Evolutionary conservation across 2,888 invertebrate species (phyloP), one percentile per base, ranked within the genome.

Genomic region (Anaspis maculata): DNA sequence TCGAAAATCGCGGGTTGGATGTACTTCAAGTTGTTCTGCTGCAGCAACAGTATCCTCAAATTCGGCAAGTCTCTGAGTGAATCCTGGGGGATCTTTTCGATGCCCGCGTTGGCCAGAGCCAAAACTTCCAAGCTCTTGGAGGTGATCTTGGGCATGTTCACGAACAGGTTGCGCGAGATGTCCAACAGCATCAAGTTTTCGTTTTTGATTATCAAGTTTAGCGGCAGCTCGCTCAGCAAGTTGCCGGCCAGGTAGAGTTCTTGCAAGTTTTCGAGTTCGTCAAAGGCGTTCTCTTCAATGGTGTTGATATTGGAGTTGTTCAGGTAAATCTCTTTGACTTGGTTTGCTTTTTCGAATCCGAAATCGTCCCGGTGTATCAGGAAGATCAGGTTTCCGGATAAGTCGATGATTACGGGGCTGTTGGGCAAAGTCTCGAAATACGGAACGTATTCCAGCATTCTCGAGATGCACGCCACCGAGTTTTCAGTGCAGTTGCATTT

Each of bases 161-260:
- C 43, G 34, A 64, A 59, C 15, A 55, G 40, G 36, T 65, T 65
- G n/a, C 48, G 46, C 1, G 62, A 59, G 13, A 65, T 39, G 41
- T 60, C 58, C 25, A 64, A 34, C 11, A 59, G 32, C 13, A 53
- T 37, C 42, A 65, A 44, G 25, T 58, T 51, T 1, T 40, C 37
- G 34, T 62, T 56, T n/a, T 46, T 40, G 14, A 39, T 36, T 22
- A 64, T 51, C 10, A 62, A 32, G 12, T 48, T 39, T 14, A 48
- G 45, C 0, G 60, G 57, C 2, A 64, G 30, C 16, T 42, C 41
- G 29, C 51, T 56, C 15, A 65, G 32, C 14, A 55, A 41, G 37
- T 64, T 65, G 14, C 54, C 48, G 1, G 56, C 52, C 15, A 65
- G 42, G 43, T 64, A 62, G 6, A 65, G 45, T 37, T 57, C 57